Evolutionary conservation across 2,888 invertebrate genomes (phyloP).

Genomic region (Capitulum mitella): DNA sequence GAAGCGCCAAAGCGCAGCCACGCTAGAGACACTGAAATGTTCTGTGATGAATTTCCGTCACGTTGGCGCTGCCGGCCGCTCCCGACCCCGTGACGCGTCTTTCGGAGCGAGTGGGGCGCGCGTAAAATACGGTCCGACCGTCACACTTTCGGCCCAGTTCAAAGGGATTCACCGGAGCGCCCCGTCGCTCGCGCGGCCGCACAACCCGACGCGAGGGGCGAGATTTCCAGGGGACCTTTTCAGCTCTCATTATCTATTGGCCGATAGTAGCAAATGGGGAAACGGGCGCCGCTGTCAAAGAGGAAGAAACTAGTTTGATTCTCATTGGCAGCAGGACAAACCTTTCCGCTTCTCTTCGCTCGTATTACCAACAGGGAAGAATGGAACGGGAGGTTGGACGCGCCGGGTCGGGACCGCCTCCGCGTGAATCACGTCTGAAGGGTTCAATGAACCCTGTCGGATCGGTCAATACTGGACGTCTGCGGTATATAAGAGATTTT

Average conservation of each 20-base stretch:
- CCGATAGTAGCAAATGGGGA: not conserved
- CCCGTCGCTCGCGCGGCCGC: not conserved
- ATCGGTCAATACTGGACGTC: not conserved
- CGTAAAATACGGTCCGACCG: not conserved
- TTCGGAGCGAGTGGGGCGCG: too few species aligned
- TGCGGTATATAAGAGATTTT: too few species aligned
- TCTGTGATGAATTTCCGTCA: too few species aligned
- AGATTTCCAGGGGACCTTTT: not conserved
- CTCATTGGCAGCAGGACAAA: not conserved
- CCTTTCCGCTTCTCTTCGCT: not conserved
- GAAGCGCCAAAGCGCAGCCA: too few species aligned
- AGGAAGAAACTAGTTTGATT: conserved; percentile 10
- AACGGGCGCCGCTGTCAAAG: not conserved
- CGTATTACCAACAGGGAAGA: not conserved
- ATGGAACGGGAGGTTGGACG: not conserved
- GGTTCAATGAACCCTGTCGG: not conserved
- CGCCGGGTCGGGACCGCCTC: not conserved
- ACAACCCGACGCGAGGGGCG: not conserved
- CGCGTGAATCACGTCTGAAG: not conserved
- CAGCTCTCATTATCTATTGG: not conserved
- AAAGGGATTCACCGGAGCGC: not conserved
- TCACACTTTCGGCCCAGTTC: not conserved
- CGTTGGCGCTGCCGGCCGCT: too few species aligned
- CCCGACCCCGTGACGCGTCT: too few species aligned
- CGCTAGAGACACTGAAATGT: too few species aligned